Evolutionary conservation across 23 tunicate genomes (phyloP).

Genomic region (Oikopleura dioica): DNA sequence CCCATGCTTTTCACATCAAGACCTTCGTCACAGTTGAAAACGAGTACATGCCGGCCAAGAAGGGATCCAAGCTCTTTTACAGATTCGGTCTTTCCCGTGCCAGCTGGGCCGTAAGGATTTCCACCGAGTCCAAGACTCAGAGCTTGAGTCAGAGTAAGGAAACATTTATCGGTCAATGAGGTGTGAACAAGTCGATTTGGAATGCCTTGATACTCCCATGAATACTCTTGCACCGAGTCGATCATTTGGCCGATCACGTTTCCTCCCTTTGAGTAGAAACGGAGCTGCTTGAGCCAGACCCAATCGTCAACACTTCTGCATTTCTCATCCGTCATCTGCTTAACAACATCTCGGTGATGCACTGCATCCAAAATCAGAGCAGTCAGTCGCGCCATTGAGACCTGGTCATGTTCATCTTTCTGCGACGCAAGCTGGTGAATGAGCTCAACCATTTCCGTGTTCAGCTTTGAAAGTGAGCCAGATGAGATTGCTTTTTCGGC

Average conservation of each 20-base stretch:
- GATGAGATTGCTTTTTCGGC: no score
- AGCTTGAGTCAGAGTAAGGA: slow-evolving; percentile 77
- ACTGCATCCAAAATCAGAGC: slow-evolving; percentile 66
- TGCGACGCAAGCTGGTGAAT: no score
- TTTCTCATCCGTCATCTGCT: slow-evolving; percentile 20
- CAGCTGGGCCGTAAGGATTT: slow-evolving; percentile 95
- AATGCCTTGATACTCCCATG: slow-evolving; percentile 82
- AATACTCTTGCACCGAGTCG: slow-evolving; percentile 51
- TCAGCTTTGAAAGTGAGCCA: no score
- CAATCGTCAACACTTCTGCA: slow-evolving; percentile 25
- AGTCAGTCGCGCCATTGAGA: slow-evolving; percentile 37
- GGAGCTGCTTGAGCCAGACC: slow-evolving; percentile 77
- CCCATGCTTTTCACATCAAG: slow-evolving; percentile 89
- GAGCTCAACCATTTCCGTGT: no score
- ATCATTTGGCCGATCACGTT: slow-evolving; percentile 34
- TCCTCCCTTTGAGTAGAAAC: slow-evolving; percentile 21
- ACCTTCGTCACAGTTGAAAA: slow-evolving; percentile 93
- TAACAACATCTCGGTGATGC: slow-evolving; percentile 55
- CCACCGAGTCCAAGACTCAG: slow-evolving; percentile 88
- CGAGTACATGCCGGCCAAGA: slow-evolving; percentile 77
- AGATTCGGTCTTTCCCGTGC: slow-evolving; percentile 90
- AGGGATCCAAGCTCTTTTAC: slow-evolving; percentile 77
- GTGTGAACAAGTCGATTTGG: slow-evolving; percentile 79
- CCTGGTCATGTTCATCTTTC: slow-evolving; percentile 39
- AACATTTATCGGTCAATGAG: slow-evolving; percentile 81